Conservation (phyloP, 2,113 vertebrate species). For the Thymallus thymallus region DNA sequence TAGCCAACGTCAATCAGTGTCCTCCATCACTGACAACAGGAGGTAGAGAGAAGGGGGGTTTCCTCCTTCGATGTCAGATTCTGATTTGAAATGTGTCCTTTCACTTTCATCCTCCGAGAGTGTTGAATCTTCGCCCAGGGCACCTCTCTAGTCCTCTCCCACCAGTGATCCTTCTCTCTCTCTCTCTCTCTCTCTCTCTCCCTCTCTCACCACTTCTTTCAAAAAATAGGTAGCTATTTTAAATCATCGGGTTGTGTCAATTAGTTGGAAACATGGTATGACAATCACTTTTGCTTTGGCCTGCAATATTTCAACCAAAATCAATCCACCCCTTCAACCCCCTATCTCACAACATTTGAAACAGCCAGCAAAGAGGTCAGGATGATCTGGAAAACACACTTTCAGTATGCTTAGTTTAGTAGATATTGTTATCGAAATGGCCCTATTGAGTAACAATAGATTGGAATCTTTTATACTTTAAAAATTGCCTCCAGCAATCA, state of each 20-base stretch:
- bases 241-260: conserved; percentile 46
- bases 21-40: conserved; percentile 40
- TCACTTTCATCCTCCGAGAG: conserved; percentile 43
- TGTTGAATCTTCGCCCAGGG: conserved; percentile 44
- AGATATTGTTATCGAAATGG: background rate
- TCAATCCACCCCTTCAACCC: conserved; percentile 13
- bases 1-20: conserved; percentile 63
- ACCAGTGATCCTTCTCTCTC: conserved; percentile 30
- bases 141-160: conserved; percentile 39
- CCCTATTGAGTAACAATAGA: too few relatives aligned
- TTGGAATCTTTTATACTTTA: too few relatives aligned
- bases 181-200: conserved; percentile 3
- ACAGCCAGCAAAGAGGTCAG: background rate
- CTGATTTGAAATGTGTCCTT: conserved; percentile 46
- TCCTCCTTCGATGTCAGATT: conserved; percentile 17
- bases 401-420: background rate
- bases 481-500: too few relatives aligned
- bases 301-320: conserved; percentile 20
- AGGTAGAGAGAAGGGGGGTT: conserved; percentile 7
- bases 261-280: conserved; percentile 33
- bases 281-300: conserved; percentile 26
- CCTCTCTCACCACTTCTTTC: conserved; percentile 8
- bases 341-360: conserved; percentile 7
- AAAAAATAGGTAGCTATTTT: conserved; percentile 37
- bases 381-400: background rate